phyloP scores from a whole-genome alignment of 2,797 vertebrate species.

The Luscinia megarhynchos region DNA sequence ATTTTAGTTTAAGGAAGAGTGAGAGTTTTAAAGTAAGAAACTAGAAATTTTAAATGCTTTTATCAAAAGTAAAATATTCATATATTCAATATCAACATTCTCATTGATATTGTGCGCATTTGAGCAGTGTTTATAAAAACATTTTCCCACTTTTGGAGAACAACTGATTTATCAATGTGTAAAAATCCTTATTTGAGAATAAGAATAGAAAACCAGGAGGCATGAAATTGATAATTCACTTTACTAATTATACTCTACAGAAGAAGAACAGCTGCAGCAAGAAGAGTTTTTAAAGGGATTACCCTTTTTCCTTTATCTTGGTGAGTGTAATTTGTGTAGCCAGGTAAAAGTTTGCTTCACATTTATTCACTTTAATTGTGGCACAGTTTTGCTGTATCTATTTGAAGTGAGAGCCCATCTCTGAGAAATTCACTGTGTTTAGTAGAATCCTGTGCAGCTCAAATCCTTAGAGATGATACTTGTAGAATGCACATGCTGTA shows the following conservation, averaged over 20 bases:
- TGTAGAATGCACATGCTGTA: not conserved
- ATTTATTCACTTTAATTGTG: not conserved
- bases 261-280: not conserved
- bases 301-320: not conserved
- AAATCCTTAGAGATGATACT: not conserved
- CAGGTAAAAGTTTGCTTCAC: not conserved
- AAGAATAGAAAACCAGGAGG: not conserved
- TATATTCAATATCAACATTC: not conserved
- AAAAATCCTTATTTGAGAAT: not conserved
- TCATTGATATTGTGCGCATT: not conserved
- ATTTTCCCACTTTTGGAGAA: not conserved
- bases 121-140: not conserved
- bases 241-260: not conserved
- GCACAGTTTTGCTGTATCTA: not conserved
- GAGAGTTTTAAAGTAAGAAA: not conserved
- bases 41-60: not conserved
- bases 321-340: not conserved
- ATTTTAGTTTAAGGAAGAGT: not conserved
- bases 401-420: not conserved
- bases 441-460: not conserved
- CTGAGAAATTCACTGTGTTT: not conserved
- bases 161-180: not conserved
- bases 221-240: not conserved
- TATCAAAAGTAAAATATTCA: not conserved
- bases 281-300: not conserved